Base-by-base conservation (phyloP, 37 sponge, comb jelly and placozoan genomes). In the Eunapius fragilis region DNA sequence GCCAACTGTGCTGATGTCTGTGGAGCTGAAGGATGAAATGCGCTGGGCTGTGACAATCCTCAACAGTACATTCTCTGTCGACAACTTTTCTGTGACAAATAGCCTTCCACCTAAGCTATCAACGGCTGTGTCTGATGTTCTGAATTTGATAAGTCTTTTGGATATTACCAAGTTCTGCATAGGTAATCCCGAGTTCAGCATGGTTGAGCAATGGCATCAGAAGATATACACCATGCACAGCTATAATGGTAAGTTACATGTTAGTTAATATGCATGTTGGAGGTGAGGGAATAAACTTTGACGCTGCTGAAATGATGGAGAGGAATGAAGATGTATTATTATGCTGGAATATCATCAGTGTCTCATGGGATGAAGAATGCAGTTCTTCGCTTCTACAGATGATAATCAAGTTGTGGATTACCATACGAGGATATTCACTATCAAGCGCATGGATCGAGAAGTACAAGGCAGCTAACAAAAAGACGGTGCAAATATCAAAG, bases 371-470 rank as follows among this genome's bases (percentile, higher is more conserved):
- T n/a, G 72, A 82, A 31, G 22, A 72, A 12, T 26, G 31, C 48
- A 58, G 31, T 14, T 27, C 71, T n/a, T 49, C 23, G n/a, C 73
- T 82, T 36, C 31, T 82, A 17, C 37, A 13, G 25, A 82, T 82
- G 82, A 48, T 82, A 7, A 2, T 82, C 24, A 32, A 28, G 31
- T 37, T 47, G 72, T 82, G 71, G 28, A 74, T 82, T 2, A 82
- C 38, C 17, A 38, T 82, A 14, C 19, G 83, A 37, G 83, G 83
- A 24, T 82, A 72, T 45, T 72, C 83, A 72, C 72, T 30, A 13
- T 72, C 73, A 9, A 71, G 83, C 41, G 71, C 47, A 17, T 82
- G 74, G 83, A 24, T 82, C 27, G 83, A 82, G 31, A 82, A 82
- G 83, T 72, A 38, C 37, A 72, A 82, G 38, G 45, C 2, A 24